These are phyloP conservation scores for Chorisops tibialis DNA, from an alignment of 2,888 invertebrate species.

Conservation along the genomic window DNA sequence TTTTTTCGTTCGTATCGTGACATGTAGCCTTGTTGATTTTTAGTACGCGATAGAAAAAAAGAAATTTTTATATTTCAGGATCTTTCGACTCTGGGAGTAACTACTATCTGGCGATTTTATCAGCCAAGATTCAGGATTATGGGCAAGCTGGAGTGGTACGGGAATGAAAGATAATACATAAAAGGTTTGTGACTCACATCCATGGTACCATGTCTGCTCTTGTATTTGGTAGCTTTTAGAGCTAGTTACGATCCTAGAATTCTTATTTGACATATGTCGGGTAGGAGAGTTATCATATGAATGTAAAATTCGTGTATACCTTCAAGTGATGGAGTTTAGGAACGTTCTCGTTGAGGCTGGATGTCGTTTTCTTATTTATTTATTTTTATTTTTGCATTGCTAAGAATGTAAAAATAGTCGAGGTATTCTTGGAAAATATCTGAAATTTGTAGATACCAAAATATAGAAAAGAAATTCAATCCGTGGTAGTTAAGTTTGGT, in stretches of 20 bases:
- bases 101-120: too few species aligned
- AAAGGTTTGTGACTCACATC: slow-evolving; percentile 7
- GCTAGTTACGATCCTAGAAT: slow-evolving; percentile 14
- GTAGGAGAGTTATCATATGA: slow-evolving; percentile 9
- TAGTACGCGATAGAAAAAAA: background rate
- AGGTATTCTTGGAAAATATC: too few species aligned
- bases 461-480: too few species aligned
- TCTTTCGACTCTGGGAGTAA: too few species aligned
- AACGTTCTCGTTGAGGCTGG: too few species aligned
- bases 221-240: slow-evolving; percentile 14
- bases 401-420: too few species aligned
- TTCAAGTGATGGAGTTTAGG: background rate
- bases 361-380: too few species aligned
- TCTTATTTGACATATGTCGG: slow-evolving; percentile 25
- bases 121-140: too few species aligned
- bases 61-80: background rate
- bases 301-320: slow-evolving; percentile 10
- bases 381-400: too few species aligned
- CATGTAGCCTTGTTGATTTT: slow-evolving; percentile 19
- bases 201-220: slow-evolving; percentile 6
- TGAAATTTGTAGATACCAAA: too few species aligned
- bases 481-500: too few species aligned
- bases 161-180: slow-evolving; percentile 19
- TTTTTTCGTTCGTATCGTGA: background rate
- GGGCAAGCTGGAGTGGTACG: too few species aligned